phyloP scores from a whole-genome alignment of 2,888 invertebrate species.

The Macaria notata region DNA sequence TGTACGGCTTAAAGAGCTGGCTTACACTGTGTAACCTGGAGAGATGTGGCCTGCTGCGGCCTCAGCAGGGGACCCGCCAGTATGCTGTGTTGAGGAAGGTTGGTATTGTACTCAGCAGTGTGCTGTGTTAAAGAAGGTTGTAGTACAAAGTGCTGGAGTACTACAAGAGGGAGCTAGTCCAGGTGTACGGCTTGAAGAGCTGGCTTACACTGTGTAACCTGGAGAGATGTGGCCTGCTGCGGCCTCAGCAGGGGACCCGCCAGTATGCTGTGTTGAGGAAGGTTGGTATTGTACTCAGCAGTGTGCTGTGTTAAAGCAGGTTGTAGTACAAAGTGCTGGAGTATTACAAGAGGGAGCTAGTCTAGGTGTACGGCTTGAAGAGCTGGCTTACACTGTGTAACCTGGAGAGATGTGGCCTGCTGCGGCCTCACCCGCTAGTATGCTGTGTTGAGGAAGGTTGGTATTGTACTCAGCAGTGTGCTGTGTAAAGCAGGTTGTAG shows the following conservation, averaged over 20 bases:
- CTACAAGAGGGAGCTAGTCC: conserved; percentile 83
- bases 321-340: conserved; percentile 91
- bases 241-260: conserved; percentile 86
- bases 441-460: conserved; percentile 88
- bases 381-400: conserved; percentile 91
- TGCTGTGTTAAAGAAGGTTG: too few relatives aligned
- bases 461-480: conserved; percentile 2
- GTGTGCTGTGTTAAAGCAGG: too few relatives aligned
- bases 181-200: conserved; percentile 93
- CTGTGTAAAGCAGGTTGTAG: too few relatives aligned
- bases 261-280: conserved; percentile 90
- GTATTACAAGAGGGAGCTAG: conserved; percentile 83
- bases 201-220: conserved; percentile 92
- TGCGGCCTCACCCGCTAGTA: conserved; percentile 89
- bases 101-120: conserved; percentile 1
- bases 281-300: conserved; percentile 52
- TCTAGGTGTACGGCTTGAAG: conserved; percentile 92
- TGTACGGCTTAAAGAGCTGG: conserved; percentile 93
- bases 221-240: conserved; percentile 92
- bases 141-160: conserved; percentile 89
- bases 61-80: conserved; percentile 87
- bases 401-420: conserved; percentile 92
- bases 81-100: conserved; percentile 90
- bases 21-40: conserved; percentile 93
- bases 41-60: conserved; percentile 90